Conservation (phyloP, 2,797 vertebrate genomes). For the Simalia tracyae region DNA sequence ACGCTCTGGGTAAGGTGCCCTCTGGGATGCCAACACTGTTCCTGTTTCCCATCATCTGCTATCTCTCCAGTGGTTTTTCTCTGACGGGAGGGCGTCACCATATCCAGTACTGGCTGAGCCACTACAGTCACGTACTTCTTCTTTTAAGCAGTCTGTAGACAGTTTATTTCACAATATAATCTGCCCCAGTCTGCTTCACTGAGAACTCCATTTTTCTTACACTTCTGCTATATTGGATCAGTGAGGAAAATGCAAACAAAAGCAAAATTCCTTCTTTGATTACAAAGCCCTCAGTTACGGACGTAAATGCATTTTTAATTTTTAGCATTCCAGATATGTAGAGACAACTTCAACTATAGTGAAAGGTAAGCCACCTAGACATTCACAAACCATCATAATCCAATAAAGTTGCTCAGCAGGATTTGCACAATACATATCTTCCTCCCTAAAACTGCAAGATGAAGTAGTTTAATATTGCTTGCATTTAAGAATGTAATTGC, state of each 20-base stretch:
- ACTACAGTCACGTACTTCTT: background rate
- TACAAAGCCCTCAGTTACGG: background rate
- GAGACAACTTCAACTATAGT: constrained; percentile 1
- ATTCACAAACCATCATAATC: constrained; percentile 17
- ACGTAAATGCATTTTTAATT: background rate
- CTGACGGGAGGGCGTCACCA: background rate
- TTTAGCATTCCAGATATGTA: constrained; percentile 1
- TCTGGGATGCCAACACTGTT: background rate
- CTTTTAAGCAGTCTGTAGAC: too few species aligned
- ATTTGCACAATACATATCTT: constrained; percentile 9
- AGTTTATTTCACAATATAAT: background rate
- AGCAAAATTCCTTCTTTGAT: background rate
- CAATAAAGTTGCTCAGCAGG: constrained; percentile 26
- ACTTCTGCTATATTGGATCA: background rate
- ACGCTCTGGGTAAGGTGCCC: background rate
- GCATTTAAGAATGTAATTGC: constrained; percentile 47
- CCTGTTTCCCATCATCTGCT: background rate
- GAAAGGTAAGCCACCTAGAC: constrained; percentile 4
- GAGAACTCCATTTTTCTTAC: too few species aligned
- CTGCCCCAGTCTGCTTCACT: background rate
- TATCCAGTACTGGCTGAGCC: background rate
- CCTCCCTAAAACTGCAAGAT: constrained; percentile 28
- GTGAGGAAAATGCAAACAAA: background rate
- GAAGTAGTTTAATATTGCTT: constrained; percentile 49
- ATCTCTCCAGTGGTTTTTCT: background rate